These are phyloP conservation scores for Sarotherodon lohbergeri DNA, from an alignment of 2,113 vertebrate genomes.

Conservation along the genomic window DNA sequence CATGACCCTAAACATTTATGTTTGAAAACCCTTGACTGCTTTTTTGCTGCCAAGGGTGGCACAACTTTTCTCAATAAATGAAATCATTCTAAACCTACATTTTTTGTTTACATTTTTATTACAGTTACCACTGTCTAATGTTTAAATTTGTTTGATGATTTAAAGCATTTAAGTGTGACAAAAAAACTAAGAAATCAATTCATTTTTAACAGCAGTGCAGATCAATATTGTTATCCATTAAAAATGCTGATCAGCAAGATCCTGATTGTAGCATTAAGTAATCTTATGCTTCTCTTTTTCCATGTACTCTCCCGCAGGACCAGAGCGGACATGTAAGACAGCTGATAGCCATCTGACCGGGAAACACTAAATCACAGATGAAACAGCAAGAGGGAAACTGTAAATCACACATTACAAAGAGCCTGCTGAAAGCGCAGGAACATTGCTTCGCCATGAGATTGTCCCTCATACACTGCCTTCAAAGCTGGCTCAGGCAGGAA, in stretches of 20 bases:
- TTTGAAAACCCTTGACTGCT: background rate
- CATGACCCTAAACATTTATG: background rate
- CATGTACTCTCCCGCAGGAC: slow-evolving; percentile 18
- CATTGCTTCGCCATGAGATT: slow-evolving; percentile 34
- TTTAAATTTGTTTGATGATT: background rate
- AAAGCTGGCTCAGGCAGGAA: slow-evolving; percentile 66
- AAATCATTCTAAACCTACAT: background rate
- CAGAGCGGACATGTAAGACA: slow-evolving; percentile 47
- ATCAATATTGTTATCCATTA: background rate
- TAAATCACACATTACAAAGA: slow-evolving; percentile 71
- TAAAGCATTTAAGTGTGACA: background rate
- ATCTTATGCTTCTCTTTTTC: background rate
- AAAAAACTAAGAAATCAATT: background rate
- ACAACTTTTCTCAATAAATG: background rate
- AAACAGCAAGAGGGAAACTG: slow-evolving; percentile 49
- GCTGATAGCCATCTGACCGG: slow-evolving; percentile 58
- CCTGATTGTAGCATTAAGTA: background rate
- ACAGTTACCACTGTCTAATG: background rate
- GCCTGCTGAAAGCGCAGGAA: slow-evolving; percentile 61
- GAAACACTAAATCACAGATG: slow-evolving; percentile 70
- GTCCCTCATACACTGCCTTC: slow-evolving; percentile 49
- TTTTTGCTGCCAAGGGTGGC: background rate
- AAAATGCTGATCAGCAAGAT: background rate
- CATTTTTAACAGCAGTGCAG: background rate
- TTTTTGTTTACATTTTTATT: background rate